phyloP scores from a whole-genome alignment of 2,113 vertebrate genomes.

The Gymnocephalus cernua region DNA sequence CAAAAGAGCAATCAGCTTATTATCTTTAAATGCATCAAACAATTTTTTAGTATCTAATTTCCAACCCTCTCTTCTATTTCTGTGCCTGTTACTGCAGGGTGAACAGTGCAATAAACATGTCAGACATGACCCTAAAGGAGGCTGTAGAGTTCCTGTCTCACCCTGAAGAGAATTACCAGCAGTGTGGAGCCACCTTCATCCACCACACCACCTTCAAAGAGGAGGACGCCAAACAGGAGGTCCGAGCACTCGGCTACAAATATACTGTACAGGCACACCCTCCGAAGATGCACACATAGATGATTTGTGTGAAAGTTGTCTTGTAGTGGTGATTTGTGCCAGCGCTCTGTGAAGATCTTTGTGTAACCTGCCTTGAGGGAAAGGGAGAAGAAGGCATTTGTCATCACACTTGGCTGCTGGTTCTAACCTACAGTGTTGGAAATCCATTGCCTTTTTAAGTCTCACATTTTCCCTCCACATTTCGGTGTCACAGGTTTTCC shows the following conservation, averaged over 20 bases:
- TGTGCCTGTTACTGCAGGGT: slow-evolving; percentile 59
- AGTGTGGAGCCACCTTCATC: slow-evolving; percentile 91
- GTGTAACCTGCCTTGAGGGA: slow-evolving; percentile 23
- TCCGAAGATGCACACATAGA: background rate
- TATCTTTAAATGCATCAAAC: background rate
- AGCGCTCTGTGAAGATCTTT: background rate
- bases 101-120: slow-evolving; percentile 62
- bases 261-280: background rate
- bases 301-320: background rate
- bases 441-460: background rate
- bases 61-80: background rate
- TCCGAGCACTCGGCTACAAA: slow-evolving; percentile 52
- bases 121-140: slow-evolving; percentile 87
- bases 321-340: background rate
- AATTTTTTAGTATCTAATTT: background rate
- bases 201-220: slow-evolving; percentile 92
- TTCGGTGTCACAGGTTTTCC: slow-evolving; percentile 83
- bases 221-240: slow-evolving; percentile 89
- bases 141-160: slow-evolving; percentile 87
- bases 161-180: slow-evolving; percentile 85
- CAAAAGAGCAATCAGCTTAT: background rate
- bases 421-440: background rate
- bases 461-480: background rate
- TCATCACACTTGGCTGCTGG: background rate
- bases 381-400: slow-evolving; percentile 3